phyloP scores from a whole-genome alignment of 2,888 invertebrate species.

The Aethes cnicana region DNA sequence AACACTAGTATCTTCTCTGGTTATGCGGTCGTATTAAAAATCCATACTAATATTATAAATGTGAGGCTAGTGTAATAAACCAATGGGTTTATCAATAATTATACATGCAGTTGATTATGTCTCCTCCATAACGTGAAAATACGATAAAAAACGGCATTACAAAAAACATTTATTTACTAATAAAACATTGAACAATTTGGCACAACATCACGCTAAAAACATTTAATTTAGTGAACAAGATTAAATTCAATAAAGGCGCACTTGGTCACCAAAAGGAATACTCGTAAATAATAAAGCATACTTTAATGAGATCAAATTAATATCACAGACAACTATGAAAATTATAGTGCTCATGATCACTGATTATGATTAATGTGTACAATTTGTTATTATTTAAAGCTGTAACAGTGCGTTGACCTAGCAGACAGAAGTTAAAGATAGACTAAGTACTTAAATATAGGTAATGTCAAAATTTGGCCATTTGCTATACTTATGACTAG shows the following conservation, averaged over 20 bases:
- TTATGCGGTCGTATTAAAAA: too few species aligned
- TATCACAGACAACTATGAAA: constrained; percentile 45
- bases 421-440: constrained; percentile 12
- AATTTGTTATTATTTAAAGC: too few species aligned
- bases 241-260: constrained; percentile 26
- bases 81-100: too few species aligned
- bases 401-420: not conserved
- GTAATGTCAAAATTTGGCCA: too few species aligned
- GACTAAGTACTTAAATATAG: too few species aligned
- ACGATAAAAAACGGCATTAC: constrained; percentile 19
- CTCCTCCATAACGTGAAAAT: not conserved
- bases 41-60: too few species aligned
- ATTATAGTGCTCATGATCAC: not conserved
- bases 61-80: too few species aligned
- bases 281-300: constrained; percentile 22
- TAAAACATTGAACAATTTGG: constrained; percentile 34
- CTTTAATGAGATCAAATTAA: constrained; percentile 46
- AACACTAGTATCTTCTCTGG: too few species aligned
- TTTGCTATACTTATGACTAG: too few species aligned
- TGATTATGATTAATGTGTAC: not conserved
- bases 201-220: constrained; percentile 35
- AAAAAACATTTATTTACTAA: constrained; percentile 38
- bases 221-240: constrained; percentile 29
- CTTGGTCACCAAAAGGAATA: constrained; percentile 15
- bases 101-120: too few species aligned